These are phyloP conservation scores for Liopterus haemorrhoidalis DNA, from an alignment of 2,888 invertebrate genomes.

Conservation along the genomic window DNA sequence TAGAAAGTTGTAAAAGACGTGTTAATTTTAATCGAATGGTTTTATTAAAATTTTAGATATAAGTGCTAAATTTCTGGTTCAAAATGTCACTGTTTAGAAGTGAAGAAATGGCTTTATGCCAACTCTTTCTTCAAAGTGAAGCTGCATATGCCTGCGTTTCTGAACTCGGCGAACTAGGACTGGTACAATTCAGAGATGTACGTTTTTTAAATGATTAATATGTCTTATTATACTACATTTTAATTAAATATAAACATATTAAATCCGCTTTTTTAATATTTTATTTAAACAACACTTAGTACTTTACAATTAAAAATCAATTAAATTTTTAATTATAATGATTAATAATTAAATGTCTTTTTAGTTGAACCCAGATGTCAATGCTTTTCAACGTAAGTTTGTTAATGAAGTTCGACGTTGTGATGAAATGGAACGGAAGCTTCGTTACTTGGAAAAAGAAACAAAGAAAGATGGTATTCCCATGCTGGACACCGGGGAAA, in stretches of 20 bases:
- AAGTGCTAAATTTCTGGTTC: constrained; percentile 1
- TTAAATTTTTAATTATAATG: constrained; percentile 1
- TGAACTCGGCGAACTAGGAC: constrained; percentile 92
- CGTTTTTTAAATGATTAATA: constrained; percentile 45
- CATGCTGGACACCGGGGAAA: constrained; percentile 96
- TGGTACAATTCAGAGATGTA: constrained; percentile 95
- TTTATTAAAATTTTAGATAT: not conserved
- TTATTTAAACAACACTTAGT: not conserved
- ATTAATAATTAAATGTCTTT: constrained; percentile 32
- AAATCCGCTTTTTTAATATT: constrained; percentile 1
- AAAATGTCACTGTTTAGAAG: constrained; percentile 90
- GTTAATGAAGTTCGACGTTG: constrained; percentile 96
- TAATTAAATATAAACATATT: constrained; percentile 4
- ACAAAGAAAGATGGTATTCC: constrained; percentile 95
- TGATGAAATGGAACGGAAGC: constrained; percentile 97
- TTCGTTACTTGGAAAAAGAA: constrained; percentile 94
- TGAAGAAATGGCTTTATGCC: constrained; percentile 98
- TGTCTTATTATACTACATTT: not conserved
- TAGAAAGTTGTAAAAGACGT: no score
- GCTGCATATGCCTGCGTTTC: constrained; percentile 98
- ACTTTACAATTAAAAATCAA: not conserved
- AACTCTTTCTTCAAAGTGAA: constrained; percentile 96
- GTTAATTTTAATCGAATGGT: no score
- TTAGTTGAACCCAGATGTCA: constrained; percentile 93
- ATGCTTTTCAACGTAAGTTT: constrained; percentile 97